Evolutionary conservation across 2,888 invertebrate genomes (phyloP).

Genomic region (Hymenopus coronatus): DNA sequence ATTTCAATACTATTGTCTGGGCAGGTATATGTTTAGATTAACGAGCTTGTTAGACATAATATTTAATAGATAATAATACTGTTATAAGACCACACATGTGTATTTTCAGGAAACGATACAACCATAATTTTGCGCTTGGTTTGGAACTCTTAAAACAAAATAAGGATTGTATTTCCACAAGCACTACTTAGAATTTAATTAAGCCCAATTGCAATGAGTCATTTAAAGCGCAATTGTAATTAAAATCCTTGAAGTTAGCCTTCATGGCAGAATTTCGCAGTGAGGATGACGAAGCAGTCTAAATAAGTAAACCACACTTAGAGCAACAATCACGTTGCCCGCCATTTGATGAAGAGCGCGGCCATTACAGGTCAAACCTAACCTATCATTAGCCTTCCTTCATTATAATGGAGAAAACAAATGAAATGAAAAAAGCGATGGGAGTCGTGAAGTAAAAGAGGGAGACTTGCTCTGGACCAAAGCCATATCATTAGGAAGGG

Average conservation of each 20-base stretch:
- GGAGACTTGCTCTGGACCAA: neutral
- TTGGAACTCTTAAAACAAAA: too few relatives aligned
- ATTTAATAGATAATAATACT: too few relatives aligned
- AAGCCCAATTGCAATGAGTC: neutral
- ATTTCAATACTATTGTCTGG: too few relatives aligned
- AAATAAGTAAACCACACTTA: neutral
- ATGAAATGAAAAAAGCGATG: neutral
- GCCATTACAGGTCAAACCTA: neutral
- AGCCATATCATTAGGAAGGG: neutral
- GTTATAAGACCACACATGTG: too few relatives aligned
- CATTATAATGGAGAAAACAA: neutral
- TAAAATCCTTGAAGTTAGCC: neutral
- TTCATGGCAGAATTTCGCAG: neutral
- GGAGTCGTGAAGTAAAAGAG: neutral
- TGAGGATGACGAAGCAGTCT: neutral
- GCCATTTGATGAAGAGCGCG: neutral
- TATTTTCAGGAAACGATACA: too few relatives aligned
- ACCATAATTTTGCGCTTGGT: too few relatives aligned
- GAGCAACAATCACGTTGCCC: neutral
- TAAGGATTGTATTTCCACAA: neutral
- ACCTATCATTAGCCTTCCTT: neutral
- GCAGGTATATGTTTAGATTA: too few relatives aligned
- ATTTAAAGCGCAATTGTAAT: neutral
- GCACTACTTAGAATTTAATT: neutral
- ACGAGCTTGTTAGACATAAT: too few relatives aligned